A percentile compares a stretch with the other conserved stretches of the same genome.
These are phyloP conservation scores for Mesorhabditis spiculigera DNA, from an alignment of 2,888 invertebrate genomes.

Conservation along the genomic window DNA sequence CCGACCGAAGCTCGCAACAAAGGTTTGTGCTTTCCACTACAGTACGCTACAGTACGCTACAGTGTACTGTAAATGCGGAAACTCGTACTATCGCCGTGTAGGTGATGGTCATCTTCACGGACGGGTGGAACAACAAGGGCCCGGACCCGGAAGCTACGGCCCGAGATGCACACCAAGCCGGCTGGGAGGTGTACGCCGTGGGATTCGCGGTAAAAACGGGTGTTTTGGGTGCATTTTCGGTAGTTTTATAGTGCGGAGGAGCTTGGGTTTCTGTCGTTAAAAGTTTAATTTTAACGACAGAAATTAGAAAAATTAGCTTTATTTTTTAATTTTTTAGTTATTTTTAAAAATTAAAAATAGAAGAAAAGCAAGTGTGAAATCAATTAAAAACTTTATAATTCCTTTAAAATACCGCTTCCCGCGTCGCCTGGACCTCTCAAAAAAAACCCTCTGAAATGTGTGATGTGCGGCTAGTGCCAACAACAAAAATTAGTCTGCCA, in stretches of 20 bases:
- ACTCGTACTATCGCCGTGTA: not conserved
- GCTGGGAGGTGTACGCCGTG: constrained; percentile 50
- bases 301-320: constrained; percentile 7
- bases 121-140: constrained; percentile 56
- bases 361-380: no score
- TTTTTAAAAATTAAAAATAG: not conserved
- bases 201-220: constrained; percentile 31
- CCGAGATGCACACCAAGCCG: constrained; percentile 37
- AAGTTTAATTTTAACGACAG: not conserved
- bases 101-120: constrained; percentile 56
- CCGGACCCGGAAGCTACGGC: constrained; percentile 44
- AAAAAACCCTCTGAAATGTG: no score
- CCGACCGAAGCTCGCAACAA: constrained; percentile 52
- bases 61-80: not conserved
- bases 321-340: constrained; percentile 9
- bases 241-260: constrained; percentile 7
- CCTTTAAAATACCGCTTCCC: no score
- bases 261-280: not conserved
- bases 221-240: constrained; percentile 7
- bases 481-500: no score
- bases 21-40: constrained; percentile 14
- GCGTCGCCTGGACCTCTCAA: no score
- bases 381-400: no score
- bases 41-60: not conserved
- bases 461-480: no score